These are phyloP conservation scores for Junonia oenone DNA, from an alignment of 2,888 invertebrate genomes.

Conservation along the genomic window DNA sequence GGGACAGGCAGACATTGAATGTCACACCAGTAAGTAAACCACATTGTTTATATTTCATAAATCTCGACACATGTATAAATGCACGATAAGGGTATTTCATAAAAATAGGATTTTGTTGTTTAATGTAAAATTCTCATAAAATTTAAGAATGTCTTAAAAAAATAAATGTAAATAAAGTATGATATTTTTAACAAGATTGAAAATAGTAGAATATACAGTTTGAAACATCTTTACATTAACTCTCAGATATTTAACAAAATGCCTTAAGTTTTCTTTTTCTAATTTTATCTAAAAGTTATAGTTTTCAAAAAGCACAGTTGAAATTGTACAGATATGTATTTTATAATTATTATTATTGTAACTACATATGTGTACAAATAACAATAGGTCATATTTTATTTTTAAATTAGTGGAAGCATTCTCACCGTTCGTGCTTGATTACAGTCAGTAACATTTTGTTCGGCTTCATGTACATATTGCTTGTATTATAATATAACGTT, in stretches of 20 bases:
- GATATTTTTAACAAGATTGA: neutral
- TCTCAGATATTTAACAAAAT: neutral
- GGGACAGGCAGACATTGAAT: constrained; percentile 86
- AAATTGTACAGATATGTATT: constrained; percentile 30
- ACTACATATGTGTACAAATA: constrained; percentile 32
- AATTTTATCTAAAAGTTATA: neutral
- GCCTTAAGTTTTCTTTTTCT: neutral
- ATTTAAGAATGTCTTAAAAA: neutral
- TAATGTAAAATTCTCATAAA: neutral
- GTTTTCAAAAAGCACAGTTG: neutral
- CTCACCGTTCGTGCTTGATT: constrained; percentile 80
- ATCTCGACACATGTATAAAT: constrained; percentile 68
- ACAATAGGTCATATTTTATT: constrained; percentile 42
- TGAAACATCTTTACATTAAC: neutral
- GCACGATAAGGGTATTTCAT: constrained; percentile 50
- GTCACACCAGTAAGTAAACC: constrained; percentile 77
- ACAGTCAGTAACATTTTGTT: constrained; percentile 76
- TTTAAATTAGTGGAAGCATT: constrained; percentile 77
- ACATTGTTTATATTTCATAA: constrained; percentile 15
- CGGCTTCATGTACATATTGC: constrained; percentile 82
- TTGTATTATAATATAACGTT: constrained; percentile 79
- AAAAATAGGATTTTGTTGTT: constrained; percentile 10
- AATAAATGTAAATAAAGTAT: neutral
- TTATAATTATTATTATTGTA: constrained; percentile 15
- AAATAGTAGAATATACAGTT: neutral